Evolutionary conservation across 2,888 invertebrate genomes (phyloP).

Genomic region (Euphydryas editha): DNA sequence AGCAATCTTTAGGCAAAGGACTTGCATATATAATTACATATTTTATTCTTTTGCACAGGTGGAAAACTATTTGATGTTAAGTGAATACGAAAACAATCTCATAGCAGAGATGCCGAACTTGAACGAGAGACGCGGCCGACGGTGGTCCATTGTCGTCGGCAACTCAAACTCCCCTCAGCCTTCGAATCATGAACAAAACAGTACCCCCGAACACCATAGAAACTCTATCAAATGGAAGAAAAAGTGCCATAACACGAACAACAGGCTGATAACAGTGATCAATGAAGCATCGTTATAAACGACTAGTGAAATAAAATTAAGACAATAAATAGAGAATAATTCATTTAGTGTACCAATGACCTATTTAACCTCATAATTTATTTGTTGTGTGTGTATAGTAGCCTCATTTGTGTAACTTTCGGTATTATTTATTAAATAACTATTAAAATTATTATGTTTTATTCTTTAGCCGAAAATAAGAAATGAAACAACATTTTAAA

Average conservation of each 20-base stretch:
- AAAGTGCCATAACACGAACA: slow-evolving; percentile 82
- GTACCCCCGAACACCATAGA: slow-evolving; percentile 67
- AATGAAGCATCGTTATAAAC: slow-evolving; percentile 87
- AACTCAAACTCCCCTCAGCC: slow-evolving; percentile 61
- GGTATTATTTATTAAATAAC: slow-evolving; percentile 81
- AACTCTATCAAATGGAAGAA: slow-evolving; percentile 76
- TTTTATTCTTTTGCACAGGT: slow-evolving; percentile 76
- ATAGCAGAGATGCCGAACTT: slow-evolving; percentile 90
- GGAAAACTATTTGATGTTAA: slow-evolving; percentile 93
- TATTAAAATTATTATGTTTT: slow-evolving; percentile 44
- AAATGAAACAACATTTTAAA: slow-evolving; percentile 60
- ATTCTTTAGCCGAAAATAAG: too few relatives aligned
- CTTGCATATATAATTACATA: too few relatives aligned
- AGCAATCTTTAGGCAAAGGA: too few relatives aligned
- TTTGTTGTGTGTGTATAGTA: slow-evolving; percentile 77
- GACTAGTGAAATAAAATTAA: slow-evolving; percentile 63
- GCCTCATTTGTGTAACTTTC: slow-evolving; percentile 78
- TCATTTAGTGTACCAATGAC: slow-evolving; percentile 65
- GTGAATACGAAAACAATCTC: slow-evolving; percentile 93
- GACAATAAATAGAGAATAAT: slow-evolving; percentile 72
- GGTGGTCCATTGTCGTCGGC: slow-evolving; percentile 87
- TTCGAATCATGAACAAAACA: slow-evolving; percentile 60
- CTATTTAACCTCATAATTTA: slow-evolving; percentile 83
- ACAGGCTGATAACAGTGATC: slow-evolving; percentile 90
- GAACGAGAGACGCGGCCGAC: slow-evolving; percentile 87